Percentiles rank a stretch among this genome's conserved stretches.
Evolutionary conservation across 2,113 vertebrate genomes (phyloP).

Genomic region (Speoplatyrhinus poulsoni): DNA sequence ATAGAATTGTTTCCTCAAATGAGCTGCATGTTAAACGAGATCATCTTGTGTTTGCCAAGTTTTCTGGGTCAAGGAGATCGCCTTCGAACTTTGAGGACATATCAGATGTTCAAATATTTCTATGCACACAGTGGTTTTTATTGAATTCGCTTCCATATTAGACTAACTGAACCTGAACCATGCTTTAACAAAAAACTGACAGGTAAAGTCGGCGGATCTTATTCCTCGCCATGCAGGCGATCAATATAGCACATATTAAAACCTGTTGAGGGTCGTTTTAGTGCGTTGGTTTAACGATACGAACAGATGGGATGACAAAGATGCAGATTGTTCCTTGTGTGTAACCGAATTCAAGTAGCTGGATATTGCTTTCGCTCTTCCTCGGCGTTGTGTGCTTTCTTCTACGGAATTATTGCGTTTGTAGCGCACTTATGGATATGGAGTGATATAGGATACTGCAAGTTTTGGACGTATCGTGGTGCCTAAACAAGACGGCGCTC

Average conservation of each 20-base stretch:
- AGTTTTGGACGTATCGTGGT: constrained; percentile 52
- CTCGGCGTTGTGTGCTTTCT: neutral
- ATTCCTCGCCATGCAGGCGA: constrained; percentile 4
- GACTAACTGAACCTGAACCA: constrained; percentile 31
- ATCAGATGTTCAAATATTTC: constrained; percentile 42
- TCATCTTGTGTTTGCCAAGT: constrained; percentile 34
- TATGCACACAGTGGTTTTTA: constrained; percentile 19
- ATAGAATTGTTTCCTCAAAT: neutral
- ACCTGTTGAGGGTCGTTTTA: constrained; percentile 45
- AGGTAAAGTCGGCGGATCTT: constrained; percentile 36
- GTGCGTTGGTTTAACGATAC: constrained; percentile 19
- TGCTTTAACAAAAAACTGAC: constrained; percentile 11
- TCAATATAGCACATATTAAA: constrained; percentile 37
- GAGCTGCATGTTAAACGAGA: constrained; percentile 12
- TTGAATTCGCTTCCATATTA: constrained; percentile 8
- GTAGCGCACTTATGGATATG: constrained; percentile 39
- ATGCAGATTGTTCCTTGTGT: constrained; percentile 15
- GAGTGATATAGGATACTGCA: constrained; percentile 47
- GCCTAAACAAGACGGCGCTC: constrained; percentile 36
- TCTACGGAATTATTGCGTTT: constrained; percentile 18
- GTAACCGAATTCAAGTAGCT: constrained; percentile 19
- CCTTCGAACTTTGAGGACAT: constrained; percentile 61
- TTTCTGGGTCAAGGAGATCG: constrained; percentile 43
- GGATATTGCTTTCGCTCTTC: constrained; percentile 20
- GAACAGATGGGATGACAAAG: constrained; percentile 48